Percentiles rank a stretch among this genome's conserved stretches.
phyloP scores from a whole-genome alignment of 2,113 vertebrate species.

The Mirza zaza region DNA sequence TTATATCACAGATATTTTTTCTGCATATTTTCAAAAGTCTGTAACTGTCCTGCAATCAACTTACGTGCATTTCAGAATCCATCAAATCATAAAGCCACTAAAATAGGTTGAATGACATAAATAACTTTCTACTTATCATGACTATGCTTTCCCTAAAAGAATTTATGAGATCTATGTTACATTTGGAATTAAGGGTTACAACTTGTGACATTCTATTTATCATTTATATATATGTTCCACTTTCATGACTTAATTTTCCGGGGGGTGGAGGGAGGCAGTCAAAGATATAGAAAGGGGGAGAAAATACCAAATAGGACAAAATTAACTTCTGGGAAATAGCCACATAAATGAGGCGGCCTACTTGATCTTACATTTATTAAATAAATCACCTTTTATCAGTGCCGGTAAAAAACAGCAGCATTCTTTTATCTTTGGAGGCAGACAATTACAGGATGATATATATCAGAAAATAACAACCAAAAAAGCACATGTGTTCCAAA shows the following conservation, averaged over 20 bases:
- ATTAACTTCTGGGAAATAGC: slow-evolving; percentile 45
- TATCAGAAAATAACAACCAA: slow-evolving; percentile 46
- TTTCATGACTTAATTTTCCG: slow-evolving; percentile 36
- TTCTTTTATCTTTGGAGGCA: slow-evolving; percentile 40
- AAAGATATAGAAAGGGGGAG: not conserved
- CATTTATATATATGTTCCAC: not conserved
- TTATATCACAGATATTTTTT: not conserved
- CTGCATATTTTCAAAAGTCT: not conserved
- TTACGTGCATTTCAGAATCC: not conserved
- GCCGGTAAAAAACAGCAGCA: not conserved
- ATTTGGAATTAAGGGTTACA: slow-evolving; percentile 25
- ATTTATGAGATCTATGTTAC: not conserved
- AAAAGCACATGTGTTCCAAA: slow-evolving; percentile 35
- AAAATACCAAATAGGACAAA: slow-evolving; percentile 35
- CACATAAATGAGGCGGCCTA: not conserved
- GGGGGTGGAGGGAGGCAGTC: not conserved
- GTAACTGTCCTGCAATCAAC: not conserved
- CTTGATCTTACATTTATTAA: slow-evolving; percentile 42
- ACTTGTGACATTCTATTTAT: not conserved
- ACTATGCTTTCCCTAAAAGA: not conserved
- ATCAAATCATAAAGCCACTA: slow-evolving; percentile 21
- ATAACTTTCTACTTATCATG: not conserved
- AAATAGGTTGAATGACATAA: slow-evolving; percentile 8
- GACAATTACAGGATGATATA: slow-evolving; percentile 45
- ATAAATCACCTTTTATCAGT: slow-evolving; percentile 57